Conservation (phyloP, 2,888 invertebrate species). For the Panzeria rudis region DNA sequence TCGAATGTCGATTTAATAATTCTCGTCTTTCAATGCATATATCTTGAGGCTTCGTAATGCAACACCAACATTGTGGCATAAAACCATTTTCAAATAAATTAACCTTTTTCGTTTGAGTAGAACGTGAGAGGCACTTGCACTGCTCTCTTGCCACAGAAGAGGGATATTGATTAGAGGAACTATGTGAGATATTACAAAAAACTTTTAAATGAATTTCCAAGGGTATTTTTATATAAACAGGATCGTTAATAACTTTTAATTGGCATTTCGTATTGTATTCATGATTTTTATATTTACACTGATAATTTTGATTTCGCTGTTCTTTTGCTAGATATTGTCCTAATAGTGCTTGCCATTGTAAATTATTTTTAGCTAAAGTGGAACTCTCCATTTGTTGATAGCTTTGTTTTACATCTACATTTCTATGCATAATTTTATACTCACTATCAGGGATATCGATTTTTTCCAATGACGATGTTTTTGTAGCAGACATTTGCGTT, state of each 20-base stretch:
- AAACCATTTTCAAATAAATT: slow-evolving; percentile 1
- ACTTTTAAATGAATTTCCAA: slow-evolving; percentile 49
- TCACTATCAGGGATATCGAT: slow-evolving; percentile 7
- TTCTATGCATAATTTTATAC: slow-evolving; percentile 27
- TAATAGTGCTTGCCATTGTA: slow-evolving; percentile 1
- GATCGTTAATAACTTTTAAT: background rate
- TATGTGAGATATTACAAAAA: background rate
- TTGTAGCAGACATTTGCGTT: slow-evolving; percentile 13
- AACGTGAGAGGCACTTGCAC: background rate
- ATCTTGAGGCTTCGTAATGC: background rate
- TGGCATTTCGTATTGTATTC: no score
- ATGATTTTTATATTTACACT: background rate
- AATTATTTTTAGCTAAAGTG: slow-evolving; percentile 7
- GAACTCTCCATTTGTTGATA: slow-evolving; percentile 25
- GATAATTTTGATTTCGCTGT: background rate
- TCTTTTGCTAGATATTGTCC: background rate
- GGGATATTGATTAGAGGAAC: background rate
- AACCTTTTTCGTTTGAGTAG: background rate
- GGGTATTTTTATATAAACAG: slow-evolving; percentile 45
- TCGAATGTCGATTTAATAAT: background rate
- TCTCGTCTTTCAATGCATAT: background rate
- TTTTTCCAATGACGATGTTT: slow-evolving; percentile 11
- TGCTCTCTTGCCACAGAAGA: background rate
- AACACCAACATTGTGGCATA: slow-evolving; percentile 11
- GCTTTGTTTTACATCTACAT: background rate